Percentiles rank a stretch among this genome's conserved stretches.
Conservation (phyloP, 1,140 invertebrate genomes). For the Caerostris extrusa region DNA sequence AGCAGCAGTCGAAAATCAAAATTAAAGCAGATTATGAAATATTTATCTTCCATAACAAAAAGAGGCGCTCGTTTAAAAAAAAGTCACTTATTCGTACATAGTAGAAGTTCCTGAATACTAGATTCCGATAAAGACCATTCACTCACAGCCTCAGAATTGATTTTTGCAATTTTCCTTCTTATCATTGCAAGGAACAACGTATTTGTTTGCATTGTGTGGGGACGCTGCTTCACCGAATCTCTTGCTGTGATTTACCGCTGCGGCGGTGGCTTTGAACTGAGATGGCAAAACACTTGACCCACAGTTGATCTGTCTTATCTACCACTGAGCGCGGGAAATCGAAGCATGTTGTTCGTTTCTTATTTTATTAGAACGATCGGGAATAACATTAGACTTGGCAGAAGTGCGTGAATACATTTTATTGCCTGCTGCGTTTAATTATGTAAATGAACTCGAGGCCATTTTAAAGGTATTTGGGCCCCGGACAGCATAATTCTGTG, state of each 20-base stretch:
- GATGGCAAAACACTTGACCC: constrained; percentile 1
- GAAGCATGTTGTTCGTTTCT: background rate
- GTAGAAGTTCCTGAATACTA: background rate
- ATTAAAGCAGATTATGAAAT: background rate
- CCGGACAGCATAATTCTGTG: too few relatives aligned
- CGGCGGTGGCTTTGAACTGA: constrained; percentile 17
- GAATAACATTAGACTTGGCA: background rate
- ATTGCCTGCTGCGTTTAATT: too few relatives aligned
- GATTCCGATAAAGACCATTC: background rate
- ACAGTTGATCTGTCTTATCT: background rate
- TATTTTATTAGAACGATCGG: background rate
- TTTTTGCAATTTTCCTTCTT: background rate
- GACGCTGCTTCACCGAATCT: constrained; percentile 51
- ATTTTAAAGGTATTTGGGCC: too few relatives aligned
- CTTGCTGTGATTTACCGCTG: constrained; percentile 34
- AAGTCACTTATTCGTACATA: background rate
- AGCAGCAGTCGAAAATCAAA: background rate
- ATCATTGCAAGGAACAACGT: background rate
- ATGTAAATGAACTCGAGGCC: too few relatives aligned
- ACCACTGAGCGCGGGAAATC: background rate
- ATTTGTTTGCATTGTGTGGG: constrained; percentile 42
- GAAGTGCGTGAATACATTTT: background rate
- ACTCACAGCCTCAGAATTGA: background rate
- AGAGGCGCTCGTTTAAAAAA: background rate
- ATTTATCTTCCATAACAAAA: background rate